Evolutionary conservation across 2,888 invertebrate species (phyloP).

Genomic region (Dryobota labecula): DNA sequence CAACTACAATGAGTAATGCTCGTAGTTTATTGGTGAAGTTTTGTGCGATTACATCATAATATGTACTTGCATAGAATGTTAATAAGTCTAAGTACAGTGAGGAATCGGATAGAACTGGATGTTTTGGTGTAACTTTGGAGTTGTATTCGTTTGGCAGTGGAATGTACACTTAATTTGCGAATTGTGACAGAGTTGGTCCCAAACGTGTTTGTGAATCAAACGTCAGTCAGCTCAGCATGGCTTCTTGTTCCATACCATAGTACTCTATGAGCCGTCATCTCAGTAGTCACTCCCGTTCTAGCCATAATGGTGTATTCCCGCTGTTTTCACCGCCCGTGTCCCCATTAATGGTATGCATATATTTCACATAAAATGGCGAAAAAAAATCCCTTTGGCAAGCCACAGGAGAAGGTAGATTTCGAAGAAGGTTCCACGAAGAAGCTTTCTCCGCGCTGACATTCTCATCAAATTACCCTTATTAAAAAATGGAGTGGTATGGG

Average conservation of each 20-base stretch:
- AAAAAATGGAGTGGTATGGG: no score
- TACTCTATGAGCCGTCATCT: not conserved
- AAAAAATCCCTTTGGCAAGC: no score
- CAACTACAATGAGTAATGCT: constrained; percentile 37
- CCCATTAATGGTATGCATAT: no score
- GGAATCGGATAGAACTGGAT: not conserved
- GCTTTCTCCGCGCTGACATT: no score
- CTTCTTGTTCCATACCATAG: not conserved
- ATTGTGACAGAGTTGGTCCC: not conserved
- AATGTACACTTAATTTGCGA: not conserved
- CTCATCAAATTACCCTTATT: no score
- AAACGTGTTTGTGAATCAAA: not conserved
- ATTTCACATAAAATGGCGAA: no score
- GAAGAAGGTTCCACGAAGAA: no score
- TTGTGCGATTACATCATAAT: constrained; percentile 16
- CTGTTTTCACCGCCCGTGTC: no score
- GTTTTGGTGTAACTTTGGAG: not conserved
- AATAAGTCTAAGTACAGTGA: not conserved
- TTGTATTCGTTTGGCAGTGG: not conserved
- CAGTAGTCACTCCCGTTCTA: not conserved
- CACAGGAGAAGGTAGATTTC: no score
- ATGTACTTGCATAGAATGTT: not conserved
- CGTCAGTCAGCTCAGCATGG: not conserved
- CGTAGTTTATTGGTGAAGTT: constrained; percentile 17
- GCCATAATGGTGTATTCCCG: no score